Conservation (phyloP, 2,888 invertebrate species). For the Andricus curvator region DNA sequence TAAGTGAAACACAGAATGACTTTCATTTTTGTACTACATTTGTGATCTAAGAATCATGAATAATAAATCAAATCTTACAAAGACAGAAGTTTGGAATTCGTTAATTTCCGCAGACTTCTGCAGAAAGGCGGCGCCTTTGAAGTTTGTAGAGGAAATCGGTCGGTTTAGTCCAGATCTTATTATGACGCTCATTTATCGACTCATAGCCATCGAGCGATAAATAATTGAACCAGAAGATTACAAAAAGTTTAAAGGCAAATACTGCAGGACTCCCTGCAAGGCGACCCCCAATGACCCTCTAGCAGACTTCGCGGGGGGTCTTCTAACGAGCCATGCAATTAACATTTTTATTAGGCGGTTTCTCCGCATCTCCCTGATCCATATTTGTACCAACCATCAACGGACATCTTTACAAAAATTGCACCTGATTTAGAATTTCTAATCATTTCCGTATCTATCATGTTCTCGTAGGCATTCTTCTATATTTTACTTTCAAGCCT, state of each 20-base stretch:
- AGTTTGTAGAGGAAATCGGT: constrained; percentile 49
- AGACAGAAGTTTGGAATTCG: not conserved
- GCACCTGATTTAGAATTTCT: not conserved
- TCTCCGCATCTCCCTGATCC: constrained; percentile 59
- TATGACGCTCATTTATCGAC: constrained; percentile 47
- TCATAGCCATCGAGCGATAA: constrained; percentile 59
- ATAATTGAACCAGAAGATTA: constrained; percentile 63
- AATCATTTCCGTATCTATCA: not conserved
- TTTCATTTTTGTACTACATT: no score
- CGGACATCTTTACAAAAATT: not conserved
- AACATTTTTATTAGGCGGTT: constrained; percentile 77
- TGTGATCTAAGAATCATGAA: not conserved
- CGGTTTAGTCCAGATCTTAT: constrained; percentile 61
- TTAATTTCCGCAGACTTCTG: not conserved
- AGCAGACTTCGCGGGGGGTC: constrained; percentile 74
- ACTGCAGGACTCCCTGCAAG: constrained; percentile 73
- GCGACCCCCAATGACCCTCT: constrained; percentile 76
- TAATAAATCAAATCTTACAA: not conserved
- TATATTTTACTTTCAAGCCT: no score
- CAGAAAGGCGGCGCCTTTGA: not conserved
- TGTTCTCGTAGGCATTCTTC: not conserved
- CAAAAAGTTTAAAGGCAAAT: constrained; percentile 70
- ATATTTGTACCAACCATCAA: constrained; percentile 53
- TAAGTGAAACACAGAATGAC: no score
- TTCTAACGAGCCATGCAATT: constrained; percentile 77